These are phyloP conservation scores for Nemopilema nomurai DNA, from an alignment of 30 jellyfish, hydroid and myxozoan species.

Conservation along the genomic window DNA sequence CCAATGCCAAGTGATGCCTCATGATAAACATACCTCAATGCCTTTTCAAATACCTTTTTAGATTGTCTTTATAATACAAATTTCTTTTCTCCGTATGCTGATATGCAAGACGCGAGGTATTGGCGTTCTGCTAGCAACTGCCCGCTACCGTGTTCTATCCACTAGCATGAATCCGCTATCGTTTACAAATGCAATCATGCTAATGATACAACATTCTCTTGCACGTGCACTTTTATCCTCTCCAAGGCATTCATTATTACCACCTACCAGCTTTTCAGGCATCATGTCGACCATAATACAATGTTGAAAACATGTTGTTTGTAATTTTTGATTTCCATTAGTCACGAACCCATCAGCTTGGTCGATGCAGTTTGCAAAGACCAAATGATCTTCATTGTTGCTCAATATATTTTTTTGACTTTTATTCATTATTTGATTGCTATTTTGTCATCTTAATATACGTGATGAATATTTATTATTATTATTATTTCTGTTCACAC, in stretches of 20 bases:
- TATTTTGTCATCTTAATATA: neutral
- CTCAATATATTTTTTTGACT: no score
- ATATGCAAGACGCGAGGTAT: neutral
- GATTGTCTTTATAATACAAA: neutral
- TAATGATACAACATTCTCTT: neutral
- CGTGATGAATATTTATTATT: no score
- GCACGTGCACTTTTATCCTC: conserved; percentile 8
- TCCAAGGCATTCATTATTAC: neutral
- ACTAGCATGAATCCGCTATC: neutral
- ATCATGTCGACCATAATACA: conserved; percentile 33
- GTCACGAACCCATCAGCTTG: conserved; percentile 60
- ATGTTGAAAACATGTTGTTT: neutral
- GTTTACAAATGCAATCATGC: no score
- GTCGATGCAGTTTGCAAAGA: no score
- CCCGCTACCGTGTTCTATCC: neutral
- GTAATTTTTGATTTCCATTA: conserved; percentile 5
- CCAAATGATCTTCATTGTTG: neutral
- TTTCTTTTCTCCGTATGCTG: neutral
- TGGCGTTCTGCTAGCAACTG: neutral
- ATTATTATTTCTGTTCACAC: neutral
- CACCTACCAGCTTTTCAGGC: conserved; percentile 17
- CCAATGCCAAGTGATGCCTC: no score
- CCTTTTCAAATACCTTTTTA: neutral
- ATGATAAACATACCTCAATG: no score
- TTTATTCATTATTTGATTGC: no score